Evolutionary conservation across 53 echinoderm and acorn worm genomes (phyloP), one percentile per base, ranked within the genome.

Genomic region (Paelopatides confundens): DNA sequence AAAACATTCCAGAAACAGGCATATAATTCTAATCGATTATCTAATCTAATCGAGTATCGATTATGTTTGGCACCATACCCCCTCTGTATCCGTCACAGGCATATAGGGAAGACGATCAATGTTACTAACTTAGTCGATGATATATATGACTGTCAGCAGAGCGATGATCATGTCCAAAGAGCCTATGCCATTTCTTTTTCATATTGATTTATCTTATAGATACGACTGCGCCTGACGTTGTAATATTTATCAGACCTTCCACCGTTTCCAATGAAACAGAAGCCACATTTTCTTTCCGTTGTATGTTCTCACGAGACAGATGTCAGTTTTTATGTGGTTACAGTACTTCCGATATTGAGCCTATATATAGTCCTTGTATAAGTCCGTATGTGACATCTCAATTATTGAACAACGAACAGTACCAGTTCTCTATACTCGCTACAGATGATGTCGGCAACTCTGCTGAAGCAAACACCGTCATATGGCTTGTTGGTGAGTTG

Each of bases 401-500:
- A 17, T 27, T 83, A n/a, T 9, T 83, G 29, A 63, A 83, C 23
- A 40, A 83, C 64, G 31, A 37, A 2, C 14, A 38, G 13, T 83
- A 83, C 38, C 35, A 34, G 15, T 83, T 83, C 39, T 83, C 63
- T 10, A 7, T 83, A 0, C 15, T 64, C 35, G 63, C 84, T 10
- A 63, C 36, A 4, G 84, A 83, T 47, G 62, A 47, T 36, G 84
- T 65, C 23, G 84, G 65, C 21, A 83, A 83, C 30, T 35, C 40
- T 34, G 84, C 37, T 7, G 39, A 39, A 29, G 65, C 9, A 26
- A 12, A 26, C 26, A 36, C 65, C 21, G 11, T 83, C 18, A 7
- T 30, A 21, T 83, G 84, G 84, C 21, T 26, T 83, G 65, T 83
- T 31, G 84, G 84, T 83, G 48, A 79, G 51, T 18, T 43, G 9